Evolutionary conservation across 1,140 invertebrate species (phyloP), one percentile per base, ranked within the genome.

Genomic region (Eufriesea mexicana): DNA sequence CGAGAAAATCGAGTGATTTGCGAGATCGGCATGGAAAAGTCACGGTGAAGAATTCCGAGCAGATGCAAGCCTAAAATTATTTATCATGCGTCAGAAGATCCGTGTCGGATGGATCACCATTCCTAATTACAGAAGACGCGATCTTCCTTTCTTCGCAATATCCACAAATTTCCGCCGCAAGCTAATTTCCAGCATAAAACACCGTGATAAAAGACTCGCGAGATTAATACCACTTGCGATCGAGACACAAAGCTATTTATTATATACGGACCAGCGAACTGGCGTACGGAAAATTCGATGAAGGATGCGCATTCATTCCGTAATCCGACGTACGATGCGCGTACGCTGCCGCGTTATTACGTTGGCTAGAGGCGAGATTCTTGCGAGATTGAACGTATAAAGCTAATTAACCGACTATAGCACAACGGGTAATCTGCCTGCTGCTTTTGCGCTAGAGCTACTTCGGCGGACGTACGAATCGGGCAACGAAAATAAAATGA

Each of bases 371-470:
- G 70, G 79, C 84, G 84, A 82, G 75, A 84, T 85, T 90, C 91
- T 90, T 90, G 90, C 88, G 90, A 91, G 89, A 91, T 92, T 92
- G 89, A 92, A 92, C 88, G 89, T 86, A 92, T 92, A 91, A 92
- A 92, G 92, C 92, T 92, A 92, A 93, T 92, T 92, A 92, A 92
- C 87, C 89, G 88, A 86, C 86, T 84, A 91, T 89, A 90, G 89
- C 87, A 90, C 88, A 90, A 84, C 89, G 84, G 84, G 90, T 92
- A 92, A 91, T 91, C 89, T 87, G 84, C 84, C 84, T 16, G 87
- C 84, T 84, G 89, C 83, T 90, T 88, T 78, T 28, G 66, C 35
- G 47, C 74, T 42, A 28, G 62, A 66, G 67, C 71, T 79, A 73
- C 20, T 79, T 85, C 47, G 71, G 66, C 66, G 83, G 86, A 83